phyloP scores from a whole-genome alignment of 2,888 invertebrate genomes.

The Melipona beecheii region DNA sequence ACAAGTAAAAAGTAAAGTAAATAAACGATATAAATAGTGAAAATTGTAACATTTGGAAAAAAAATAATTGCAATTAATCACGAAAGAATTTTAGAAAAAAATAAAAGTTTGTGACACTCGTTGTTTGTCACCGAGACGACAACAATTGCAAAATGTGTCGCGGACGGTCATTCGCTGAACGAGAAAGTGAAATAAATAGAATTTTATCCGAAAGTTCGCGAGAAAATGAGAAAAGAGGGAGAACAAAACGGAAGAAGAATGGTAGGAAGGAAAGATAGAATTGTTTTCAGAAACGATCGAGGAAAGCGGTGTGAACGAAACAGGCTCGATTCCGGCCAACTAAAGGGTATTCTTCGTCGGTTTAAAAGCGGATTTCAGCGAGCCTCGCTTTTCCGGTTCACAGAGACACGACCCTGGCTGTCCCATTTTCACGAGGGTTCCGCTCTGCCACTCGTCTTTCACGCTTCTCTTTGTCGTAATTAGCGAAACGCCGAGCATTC shows the following conservation, averaged over 20 bases:
- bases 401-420: slow-evolving; percentile 39
- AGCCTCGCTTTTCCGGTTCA: slow-evolving; percentile 31
- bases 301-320: slow-evolving; percentile 16
- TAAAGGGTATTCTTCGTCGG: slow-evolving; percentile 21
- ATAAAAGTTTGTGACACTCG: too few relatives aligned
- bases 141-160: too few relatives aligned
- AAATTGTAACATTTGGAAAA: too few relatives aligned
- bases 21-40: too few relatives aligned
- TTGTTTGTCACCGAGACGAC: too few relatives aligned
- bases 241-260: too few relatives aligned
- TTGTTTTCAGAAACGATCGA: slow-evolving; percentile 2
- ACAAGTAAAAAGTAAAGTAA: too few relatives aligned
- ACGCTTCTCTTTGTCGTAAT: slow-evolving; percentile 53
- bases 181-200: neutral
- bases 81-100: too few relatives aligned
- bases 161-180: too few relatives aligned
- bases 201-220: neutral
- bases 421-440: slow-evolving; percentile 40
- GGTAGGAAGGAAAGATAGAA: neutral
- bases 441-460: slow-evolving; percentile 28
- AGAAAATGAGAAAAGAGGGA: neutral
- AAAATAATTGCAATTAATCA: too few relatives aligned
- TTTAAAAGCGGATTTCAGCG: slow-evolving; percentile 36
- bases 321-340: slow-evolving; percentile 10
- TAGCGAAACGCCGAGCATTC: slow-evolving; percentile 32